phyloP scores from a whole-genome alignment of 2,888 invertebrate species.

The Ptychoptera albimana region DNA sequence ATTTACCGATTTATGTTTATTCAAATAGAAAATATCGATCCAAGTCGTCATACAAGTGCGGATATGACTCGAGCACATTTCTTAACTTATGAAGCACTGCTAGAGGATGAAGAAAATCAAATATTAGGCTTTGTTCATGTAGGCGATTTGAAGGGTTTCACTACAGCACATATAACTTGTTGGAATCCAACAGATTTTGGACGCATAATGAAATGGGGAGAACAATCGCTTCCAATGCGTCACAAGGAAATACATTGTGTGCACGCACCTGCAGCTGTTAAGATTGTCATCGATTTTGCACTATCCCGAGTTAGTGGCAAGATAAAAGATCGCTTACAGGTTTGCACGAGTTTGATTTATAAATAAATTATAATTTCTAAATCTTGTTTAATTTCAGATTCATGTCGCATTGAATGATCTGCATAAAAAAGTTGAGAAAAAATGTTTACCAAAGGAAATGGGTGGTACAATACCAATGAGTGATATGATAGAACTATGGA shows the following conservation, averaged over 20 bases:
- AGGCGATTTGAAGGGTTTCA: constrained; percentile 45
- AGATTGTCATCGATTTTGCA: constrained; percentile 60
- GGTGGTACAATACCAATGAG: constrained; percentile 53
- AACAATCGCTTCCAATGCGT: constrained; percentile 66
- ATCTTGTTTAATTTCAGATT: constrained; percentile 36
- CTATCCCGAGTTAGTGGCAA: constrained; percentile 52
- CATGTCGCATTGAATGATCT: constrained; percentile 42
- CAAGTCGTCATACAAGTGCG: constrained; percentile 43
- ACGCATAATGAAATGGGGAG: constrained; percentile 55
- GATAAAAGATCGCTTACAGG: constrained; percentile 48
- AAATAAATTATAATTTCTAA: too few species aligned
- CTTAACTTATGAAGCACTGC: constrained; percentile 55
- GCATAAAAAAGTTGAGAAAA: constrained; percentile 39
- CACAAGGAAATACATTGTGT: constrained; percentile 61
- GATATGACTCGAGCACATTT: constrained; percentile 56
- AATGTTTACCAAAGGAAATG: constrained; percentile 52
- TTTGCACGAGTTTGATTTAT: too few species aligned
- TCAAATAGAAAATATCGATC: constrained; percentile 48
- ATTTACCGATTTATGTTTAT: constrained; percentile 11
- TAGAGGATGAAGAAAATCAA: constrained; percentile 62
- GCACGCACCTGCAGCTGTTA: constrained; percentile 54
- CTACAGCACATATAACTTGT: constrained; percentile 46
- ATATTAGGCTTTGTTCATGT: constrained; percentile 59
- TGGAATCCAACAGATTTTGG: constrained; percentile 61
- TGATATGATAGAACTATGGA: constrained; percentile 56